Evolutionary conservation across 2,797 vertebrate genomes (phyloP), one percentile per base, ranked within the genome.

Genomic region (Smutsia gigantea): DNA sequence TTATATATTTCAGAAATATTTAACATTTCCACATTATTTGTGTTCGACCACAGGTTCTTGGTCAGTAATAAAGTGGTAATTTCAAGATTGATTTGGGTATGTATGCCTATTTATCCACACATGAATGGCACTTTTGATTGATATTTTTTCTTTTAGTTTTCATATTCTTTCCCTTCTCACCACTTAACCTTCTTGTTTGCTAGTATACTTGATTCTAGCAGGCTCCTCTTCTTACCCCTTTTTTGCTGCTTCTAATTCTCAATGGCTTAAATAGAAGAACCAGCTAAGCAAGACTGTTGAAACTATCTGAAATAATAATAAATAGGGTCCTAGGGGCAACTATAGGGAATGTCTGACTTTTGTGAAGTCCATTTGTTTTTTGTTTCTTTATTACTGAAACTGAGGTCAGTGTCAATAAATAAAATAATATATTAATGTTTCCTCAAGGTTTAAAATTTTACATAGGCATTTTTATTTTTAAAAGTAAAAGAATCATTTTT

Each of bases 1-100:
- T 64, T 85, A 72, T 29, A 61, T 18, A 63, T 61, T 96, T 95
- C 51, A 95, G 94, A 69, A 63, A 78, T 5, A 74, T 39, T 83
- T 53, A 78, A 53, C 14, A 95, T 74, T 88, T 88, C 17, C 18
- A 75, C 61, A 64, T 84, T 49, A 61, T 13, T 29, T 69, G 27
- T 7, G 2, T 46, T 51, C 18, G 79, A 63, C 7, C 78, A 79
- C 51, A 84, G 85, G 18, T 64, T 68, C 17, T 46, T 57, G 12
- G 29, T 10, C 13, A 96, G 39, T 42, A 84, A 87, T 31, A 72
- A 89, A 95, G 31, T 68, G 34, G 13, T 17, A 90, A 90, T 23
- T 2, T 71, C 64, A 53, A 59, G 55, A 63, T 55, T 90, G 72
- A 29, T 66, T 53, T 31, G 42, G 49, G n/a, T 51, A n/a, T 59